Conservation (phyloP, 2,888 invertebrate species). For the Leptinotarsa rubiginosa region DNA sequence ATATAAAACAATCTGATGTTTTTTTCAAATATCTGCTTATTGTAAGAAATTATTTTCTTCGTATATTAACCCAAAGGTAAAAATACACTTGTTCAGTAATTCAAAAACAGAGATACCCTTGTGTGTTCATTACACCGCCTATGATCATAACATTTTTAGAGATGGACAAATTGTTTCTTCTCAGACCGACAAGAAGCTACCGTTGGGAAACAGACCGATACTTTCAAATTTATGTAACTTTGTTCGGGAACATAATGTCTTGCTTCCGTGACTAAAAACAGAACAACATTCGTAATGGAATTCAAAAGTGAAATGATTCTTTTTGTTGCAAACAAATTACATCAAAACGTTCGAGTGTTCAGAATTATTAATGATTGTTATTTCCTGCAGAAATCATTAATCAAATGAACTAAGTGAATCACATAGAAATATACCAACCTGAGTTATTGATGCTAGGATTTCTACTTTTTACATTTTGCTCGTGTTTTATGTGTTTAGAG, state of each 20-base stretch:
- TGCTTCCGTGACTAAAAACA: conserved; percentile 11
- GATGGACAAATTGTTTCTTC: conserved; percentile 2
- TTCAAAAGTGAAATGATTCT: conserved; percentile 12
- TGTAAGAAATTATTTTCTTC: too few species aligned
- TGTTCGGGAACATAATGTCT: conserved; percentile 14
- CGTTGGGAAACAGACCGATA: conserved; percentile 13
- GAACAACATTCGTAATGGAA: background rate
- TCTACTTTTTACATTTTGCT: too few species aligned
- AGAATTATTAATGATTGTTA: background rate
- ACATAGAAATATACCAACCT: background rate
- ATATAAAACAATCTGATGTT: too few species aligned
- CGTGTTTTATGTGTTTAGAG: too few species aligned
- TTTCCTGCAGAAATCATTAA: background rate
- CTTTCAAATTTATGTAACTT: conserved; percentile 15
- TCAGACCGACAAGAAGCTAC: conserved; percentile 14
- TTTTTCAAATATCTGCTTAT: too few species aligned
- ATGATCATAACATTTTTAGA: conserved; percentile 4
- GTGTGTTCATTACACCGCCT: background rate
- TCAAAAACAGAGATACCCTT: too few species aligned
- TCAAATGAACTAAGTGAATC: too few species aligned
- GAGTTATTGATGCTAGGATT: too few species aligned
- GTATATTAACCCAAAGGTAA: too few species aligned
- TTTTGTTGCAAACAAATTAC: background rate
- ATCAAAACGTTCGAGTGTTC: background rate
- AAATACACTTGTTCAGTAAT: too few species aligned